Percentiles rank a stretch among this genome's conserved stretches.
Conservation (phyloP, 2,888 invertebrate species). For the Notocelia uddmanniana region DNA sequence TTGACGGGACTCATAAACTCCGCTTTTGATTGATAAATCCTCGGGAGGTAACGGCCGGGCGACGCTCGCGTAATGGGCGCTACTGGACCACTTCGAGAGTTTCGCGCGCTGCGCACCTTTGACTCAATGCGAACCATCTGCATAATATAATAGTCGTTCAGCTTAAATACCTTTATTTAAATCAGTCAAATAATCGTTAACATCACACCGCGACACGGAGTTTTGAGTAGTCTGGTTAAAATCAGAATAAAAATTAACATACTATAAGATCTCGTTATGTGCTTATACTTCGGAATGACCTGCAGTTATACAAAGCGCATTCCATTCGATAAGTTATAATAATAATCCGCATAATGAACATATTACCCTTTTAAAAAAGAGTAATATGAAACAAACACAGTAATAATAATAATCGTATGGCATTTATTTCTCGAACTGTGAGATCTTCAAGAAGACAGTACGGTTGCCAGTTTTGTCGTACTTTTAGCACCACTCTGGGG, state of each 20-base stretch:
- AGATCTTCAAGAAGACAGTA: too few relatives aligned
- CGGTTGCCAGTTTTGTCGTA: too few relatives aligned
- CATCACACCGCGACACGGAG: slow-evolving; percentile 37
- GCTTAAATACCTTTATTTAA: slow-evolving; percentile 40
- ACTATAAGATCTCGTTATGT: slow-evolving; percentile 16
- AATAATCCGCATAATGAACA: too few relatives aligned
- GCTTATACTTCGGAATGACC: background rate
- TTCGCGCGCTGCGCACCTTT: slow-evolving; percentile 47
- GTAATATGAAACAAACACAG: too few relatives aligned
- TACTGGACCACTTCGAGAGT: slow-evolving; percentile 59
- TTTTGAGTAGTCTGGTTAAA: slow-evolving; percentile 25
- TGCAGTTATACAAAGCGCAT: background rate
- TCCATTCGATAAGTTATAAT: background rate
- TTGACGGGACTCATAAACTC: slow-evolving; percentile 69
- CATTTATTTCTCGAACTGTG: too few relatives aligned
- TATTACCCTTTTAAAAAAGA: too few relatives aligned
- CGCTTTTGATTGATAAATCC: slow-evolving; percentile 72
- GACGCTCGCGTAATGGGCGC: slow-evolving; percentile 64
- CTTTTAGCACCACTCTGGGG: too few relatives aligned
- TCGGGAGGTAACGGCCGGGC: slow-evolving; percentile 51
- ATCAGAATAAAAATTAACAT: slow-evolving; percentile 23
- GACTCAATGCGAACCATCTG: slow-evolving; percentile 49
- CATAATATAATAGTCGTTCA: slow-evolving; percentile 40
- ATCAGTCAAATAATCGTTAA: slow-evolving; percentile 43
- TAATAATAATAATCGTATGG: too few relatives aligned